Percentiles rank a stretch among this genome's conserved stretches.
These are phyloP conservation scores for Cotesia congregata DNA, from an alignment of 2,888 invertebrate species.

Conservation along the genomic window DNA sequence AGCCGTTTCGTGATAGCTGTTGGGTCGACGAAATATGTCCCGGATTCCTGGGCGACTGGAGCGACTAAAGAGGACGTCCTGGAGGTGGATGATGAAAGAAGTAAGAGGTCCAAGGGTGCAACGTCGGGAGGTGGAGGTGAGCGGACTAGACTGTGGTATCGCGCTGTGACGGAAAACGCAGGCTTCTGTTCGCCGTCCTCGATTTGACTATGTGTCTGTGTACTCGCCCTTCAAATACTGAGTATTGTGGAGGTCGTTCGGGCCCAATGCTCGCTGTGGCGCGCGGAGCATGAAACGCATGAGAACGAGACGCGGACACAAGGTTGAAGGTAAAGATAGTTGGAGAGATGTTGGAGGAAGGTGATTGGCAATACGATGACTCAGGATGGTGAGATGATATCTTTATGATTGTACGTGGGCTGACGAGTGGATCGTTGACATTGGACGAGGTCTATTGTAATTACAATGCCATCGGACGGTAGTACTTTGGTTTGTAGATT, in stretches of 20 bases:
- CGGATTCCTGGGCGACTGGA: slow-evolving; percentile 40
- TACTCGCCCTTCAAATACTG: slow-evolving; percentile 3
- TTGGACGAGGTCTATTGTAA: slow-evolving; percentile 86
- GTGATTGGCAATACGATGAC: slow-evolving; percentile 45
- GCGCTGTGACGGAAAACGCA: slow-evolving; percentile 41
- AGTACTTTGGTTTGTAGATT: slow-evolving; percentile 88
- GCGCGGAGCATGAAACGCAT: slow-evolving; percentile 20
- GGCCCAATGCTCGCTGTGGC: slow-evolving; percentile 18
- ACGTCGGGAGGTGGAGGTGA: neutral
- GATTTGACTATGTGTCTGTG: neutral
- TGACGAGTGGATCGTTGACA: slow-evolving; percentile 91
- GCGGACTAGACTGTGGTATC: slow-evolving; percentile 22
- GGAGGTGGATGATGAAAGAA: neutral
- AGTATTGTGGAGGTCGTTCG: slow-evolving; percentile 14
- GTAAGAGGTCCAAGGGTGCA: slow-evolving; percentile 26
- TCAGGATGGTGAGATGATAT: slow-evolving; percentile 43
- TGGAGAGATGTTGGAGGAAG: neutral
- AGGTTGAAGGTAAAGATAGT: neutral
- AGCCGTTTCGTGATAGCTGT: slow-evolving; percentile 39
- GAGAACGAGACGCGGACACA: slow-evolving; percentile 21
- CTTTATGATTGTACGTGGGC: slow-evolving; percentile 93
- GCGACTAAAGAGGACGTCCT: neutral
- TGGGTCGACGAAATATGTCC: slow-evolving; percentile 37
- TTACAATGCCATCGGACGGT: slow-evolving; percentile 86
- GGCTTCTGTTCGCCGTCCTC: slow-evolving; percentile 7